These are phyloP conservation scores for Lamprologus sp. DNA, from an alignment of 2,113 vertebrate species.

Conservation along the genomic window DNA sequence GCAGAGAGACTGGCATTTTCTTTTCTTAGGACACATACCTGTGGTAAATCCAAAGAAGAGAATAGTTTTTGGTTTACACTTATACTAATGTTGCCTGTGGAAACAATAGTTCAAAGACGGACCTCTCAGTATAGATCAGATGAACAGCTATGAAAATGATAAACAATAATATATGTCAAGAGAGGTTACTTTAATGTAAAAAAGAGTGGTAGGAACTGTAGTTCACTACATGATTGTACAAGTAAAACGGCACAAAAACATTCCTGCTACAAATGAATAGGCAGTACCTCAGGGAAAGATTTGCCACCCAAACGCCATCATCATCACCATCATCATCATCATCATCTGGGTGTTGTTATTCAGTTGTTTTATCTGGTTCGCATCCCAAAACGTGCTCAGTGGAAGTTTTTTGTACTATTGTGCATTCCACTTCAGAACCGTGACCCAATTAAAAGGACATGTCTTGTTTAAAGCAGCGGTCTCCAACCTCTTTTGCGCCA, in stretches of 20 bases:
- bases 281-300: neutral
- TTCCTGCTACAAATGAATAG: neutral
- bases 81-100: neutral
- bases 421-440: neutral
- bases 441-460: neutral
- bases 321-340: neutral
- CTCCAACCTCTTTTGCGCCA: accelerated
- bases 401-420: neutral
- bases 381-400: neutral
- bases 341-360: neutral
- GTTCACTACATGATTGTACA: conserved; percentile 1
- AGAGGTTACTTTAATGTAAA: neutral
- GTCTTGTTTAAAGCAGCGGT: neutral
- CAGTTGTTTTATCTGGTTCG: neutral
- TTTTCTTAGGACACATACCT: neutral
- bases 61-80: neutral
- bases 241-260: neutral
- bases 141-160: neutral
- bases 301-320: neutral
- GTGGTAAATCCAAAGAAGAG: neutral
- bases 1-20: neutral
- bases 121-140: neutral
- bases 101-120: neutral
- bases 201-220: neutral
- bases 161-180: neutral